phyloP scores from a whole-genome alignment of 1,140 invertebrate genomes.

The Tenebrio molitor region DNA sequence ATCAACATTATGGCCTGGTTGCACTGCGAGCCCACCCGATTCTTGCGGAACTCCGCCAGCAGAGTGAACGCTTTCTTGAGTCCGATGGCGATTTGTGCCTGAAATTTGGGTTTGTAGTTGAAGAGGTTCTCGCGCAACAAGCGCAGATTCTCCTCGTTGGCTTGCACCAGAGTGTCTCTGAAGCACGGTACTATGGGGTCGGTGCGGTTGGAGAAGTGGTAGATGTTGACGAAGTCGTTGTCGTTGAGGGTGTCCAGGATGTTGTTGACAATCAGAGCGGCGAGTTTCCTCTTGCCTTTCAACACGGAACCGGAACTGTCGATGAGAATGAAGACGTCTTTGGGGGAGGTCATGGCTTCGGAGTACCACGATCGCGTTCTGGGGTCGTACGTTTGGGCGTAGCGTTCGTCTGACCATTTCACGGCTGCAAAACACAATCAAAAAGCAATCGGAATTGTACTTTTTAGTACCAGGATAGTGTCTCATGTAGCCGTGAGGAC shows the following conservation, averaged over 20 bases:
- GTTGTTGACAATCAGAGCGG: slow-evolving; percentile 93
- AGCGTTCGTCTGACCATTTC: slow-evolving; percentile 77
- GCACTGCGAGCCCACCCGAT: slow-evolving; percentile 68
- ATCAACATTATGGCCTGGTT: slow-evolving; percentile 99
- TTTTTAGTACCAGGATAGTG: slow-evolving; percentile 80
- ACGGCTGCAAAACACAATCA: slow-evolving; percentile 68
- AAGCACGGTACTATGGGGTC: slow-evolving; percentile 88
- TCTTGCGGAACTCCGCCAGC: slow-evolving; percentile 56
- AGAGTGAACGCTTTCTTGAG: slow-evolving; percentile 60
- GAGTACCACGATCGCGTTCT: slow-evolving; percentile 94
- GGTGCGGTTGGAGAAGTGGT: slow-evolving; percentile 85
- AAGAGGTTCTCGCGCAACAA: slow-evolving; percentile 61
- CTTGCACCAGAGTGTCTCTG: slow-evolving; percentile 81
- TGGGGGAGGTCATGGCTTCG: slow-evolving; percentile 95
- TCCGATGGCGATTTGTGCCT: slow-evolving; percentile 57
- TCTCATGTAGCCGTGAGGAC: slow-evolving; percentile 90
- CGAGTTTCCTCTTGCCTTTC: slow-evolving; percentile 92
- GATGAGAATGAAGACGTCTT: slow-evolving; percentile 95
- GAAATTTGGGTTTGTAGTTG: slow-evolving; percentile 56
- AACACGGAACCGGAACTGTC: slow-evolving; percentile 98
- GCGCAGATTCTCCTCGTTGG: slow-evolving; percentile 65
- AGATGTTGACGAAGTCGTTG: slow-evolving; percentile 98
- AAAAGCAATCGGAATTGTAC: not conserved
- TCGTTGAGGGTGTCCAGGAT: slow-evolving; percentile 97
- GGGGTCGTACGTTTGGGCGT: slow-evolving; percentile 90